phyloP scores from a whole-genome alignment of 2,113 vertebrate genomes.

The Ellobius talpinus region DNA sequence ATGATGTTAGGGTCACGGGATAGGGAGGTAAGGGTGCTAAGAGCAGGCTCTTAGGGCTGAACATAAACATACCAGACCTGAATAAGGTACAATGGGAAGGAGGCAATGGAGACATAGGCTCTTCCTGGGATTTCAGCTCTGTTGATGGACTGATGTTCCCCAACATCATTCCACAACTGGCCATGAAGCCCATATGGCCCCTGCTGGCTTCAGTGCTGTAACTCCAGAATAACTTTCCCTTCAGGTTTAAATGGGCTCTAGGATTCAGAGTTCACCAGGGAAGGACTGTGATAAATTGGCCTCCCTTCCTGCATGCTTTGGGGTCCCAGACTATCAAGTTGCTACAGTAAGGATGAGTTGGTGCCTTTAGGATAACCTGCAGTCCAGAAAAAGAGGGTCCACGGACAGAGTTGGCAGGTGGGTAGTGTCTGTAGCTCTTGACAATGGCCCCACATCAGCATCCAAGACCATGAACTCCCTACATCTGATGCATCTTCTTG shows the following conservation, averaged over 20 bases:
- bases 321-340: not conserved
- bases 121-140: not conserved
- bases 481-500: not conserved
- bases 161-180: not conserved
- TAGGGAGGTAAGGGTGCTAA: not conserved
- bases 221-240: not conserved
- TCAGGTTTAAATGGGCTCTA: not conserved
- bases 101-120: accelerated
- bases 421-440: not conserved
- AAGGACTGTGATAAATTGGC: slow-evolving; percentile 13
- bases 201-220: not conserved
- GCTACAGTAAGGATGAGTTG: not conserved
- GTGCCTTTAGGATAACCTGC: not conserved
- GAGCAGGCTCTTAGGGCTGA: not conserved
- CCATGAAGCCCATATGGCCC: not conserved
- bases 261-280: not conserved
- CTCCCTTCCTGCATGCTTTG: not conserved
- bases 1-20: too few relatives aligned
- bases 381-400: not conserved
- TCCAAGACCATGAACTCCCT: not conserved
- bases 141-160: not conserved
- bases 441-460: not conserved
- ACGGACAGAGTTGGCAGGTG: not conserved
- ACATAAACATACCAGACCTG: not conserved
- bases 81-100: too few relatives aligned